Evolutionary conservation across 2,888 invertebrate genomes (phyloP), one percentile per base, ranked within the genome.

Genomic region (Peribatodes rhomboidaria): DNA sequence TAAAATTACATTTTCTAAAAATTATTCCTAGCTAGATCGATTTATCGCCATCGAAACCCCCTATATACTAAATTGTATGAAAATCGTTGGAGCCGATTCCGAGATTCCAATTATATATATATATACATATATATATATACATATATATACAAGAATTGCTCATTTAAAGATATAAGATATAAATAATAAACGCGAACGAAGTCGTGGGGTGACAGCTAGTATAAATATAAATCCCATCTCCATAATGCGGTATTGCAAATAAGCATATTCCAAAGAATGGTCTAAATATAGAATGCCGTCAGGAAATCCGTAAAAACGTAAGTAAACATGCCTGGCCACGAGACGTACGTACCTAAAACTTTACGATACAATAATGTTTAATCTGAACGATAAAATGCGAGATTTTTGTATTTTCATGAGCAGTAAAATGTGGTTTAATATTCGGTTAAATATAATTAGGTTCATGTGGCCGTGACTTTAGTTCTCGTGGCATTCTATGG

Each of bases 311-410:
- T 67, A 69, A 72, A 72, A 68, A 42, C 33, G 56, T 37, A 57
- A 69, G 67, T 60, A 67, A 71, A 69, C 65, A 68, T 14, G 39
- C 11, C 14, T n/a, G 55, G 58, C 65, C 58, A 62, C 68, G 62
- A 67, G 56, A 57, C 65, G 61, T 41, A 57, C 65, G 61, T 41
- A 68, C 64, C 53, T 67, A 27, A 27, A 27, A 4, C 56, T 66
- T 85, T 81, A 84, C 72, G 79, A 78, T 65, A 74, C 77, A 78
- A 80, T 83, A 80, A 82, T 79, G 77, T 81, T 80, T 80, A 80
- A 81, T 82, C 80, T 52, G 44, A 35, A 58, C 64, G 54, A 67
- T 71, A 80, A 81, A 82, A 75, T 66, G 70, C 57, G 75, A 74
- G 78, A 79, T 81, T 79, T 79, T 80, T 77, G 75, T 75, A 70